Conservation (phyloP, 2,888 invertebrate species). For the Lymantria dispar region DNA sequence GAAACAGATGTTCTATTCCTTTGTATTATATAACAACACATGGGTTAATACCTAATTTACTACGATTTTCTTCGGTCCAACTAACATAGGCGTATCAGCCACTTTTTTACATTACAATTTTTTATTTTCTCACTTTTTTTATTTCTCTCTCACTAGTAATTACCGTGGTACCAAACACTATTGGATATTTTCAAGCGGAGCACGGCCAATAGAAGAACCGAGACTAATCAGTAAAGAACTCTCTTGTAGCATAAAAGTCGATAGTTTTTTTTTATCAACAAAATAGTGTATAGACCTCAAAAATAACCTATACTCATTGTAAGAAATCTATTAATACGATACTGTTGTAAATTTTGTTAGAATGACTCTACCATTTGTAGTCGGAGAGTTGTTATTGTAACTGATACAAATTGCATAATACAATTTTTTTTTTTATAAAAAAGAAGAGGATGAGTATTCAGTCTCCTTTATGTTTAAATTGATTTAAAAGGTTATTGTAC, state of each 20-base stretch:
- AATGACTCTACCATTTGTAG: slow-evolving; percentile 36
- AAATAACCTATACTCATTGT: slow-evolving; percentile 61
- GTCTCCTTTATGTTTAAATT: slow-evolving; percentile 30
- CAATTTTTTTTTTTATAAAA: slow-evolving; percentile 13
- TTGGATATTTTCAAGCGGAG: slow-evolving; percentile 47
- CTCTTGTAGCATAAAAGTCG: slow-evolving; percentile 49
- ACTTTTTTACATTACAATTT: slow-evolving; percentile 34
- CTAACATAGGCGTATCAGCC: slow-evolving; percentile 34
- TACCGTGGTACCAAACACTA: slow-evolving; percentile 50
- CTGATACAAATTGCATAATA: slow-evolving; percentile 39
- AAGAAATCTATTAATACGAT: slow-evolving; percentile 50
- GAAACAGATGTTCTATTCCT: slow-evolving; percentile 20
- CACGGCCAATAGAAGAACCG: slow-evolving; percentile 41
- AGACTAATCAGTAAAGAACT: slow-evolving; percentile 54
- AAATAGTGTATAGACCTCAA: slow-evolving; percentile 37
- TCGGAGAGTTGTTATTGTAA: slow-evolving; percentile 32
- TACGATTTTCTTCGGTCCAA: slow-evolving; percentile 63
- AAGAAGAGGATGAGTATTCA: slow-evolving; percentile 24
- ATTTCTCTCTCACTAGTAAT: slow-evolving; percentile 53
- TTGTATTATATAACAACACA: slow-evolving; percentile 40
- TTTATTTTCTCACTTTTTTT: slow-evolving; percentile 48
- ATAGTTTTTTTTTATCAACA: slow-evolving; percentile 44
- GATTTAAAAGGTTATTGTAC: slow-evolving; percentile 40
- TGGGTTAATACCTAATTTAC: slow-evolving; percentile 57
- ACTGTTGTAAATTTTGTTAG: slow-evolving; percentile 27